A percentile compares a stretch with the other conserved stretches of the same genome.
Conservation (phyloP, 2,888 invertebrate genomes). For the Alviniconcha strummeri region DNA sequence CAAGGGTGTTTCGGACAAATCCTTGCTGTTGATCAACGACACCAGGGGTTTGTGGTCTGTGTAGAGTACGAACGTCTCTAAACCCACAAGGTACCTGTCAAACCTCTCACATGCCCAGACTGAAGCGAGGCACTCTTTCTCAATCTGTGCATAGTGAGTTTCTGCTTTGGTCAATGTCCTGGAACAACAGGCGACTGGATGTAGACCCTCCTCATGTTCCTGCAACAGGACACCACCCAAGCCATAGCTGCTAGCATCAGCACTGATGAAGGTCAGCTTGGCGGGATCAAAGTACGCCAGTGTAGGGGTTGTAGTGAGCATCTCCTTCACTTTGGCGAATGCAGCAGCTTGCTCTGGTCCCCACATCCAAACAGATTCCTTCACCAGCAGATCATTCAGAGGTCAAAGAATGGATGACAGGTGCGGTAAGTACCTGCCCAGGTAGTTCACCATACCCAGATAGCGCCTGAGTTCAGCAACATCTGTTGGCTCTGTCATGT, state of each 20-base stretch:
- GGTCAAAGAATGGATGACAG: conserved; percentile 8
- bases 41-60: conserved; percentile 30
- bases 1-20: background rate
- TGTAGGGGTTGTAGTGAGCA: background rate
- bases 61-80: background rate
- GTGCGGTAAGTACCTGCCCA: background rate
- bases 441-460: conserved; percentile 19
- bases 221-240: background rate
- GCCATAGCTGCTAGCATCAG: background rate
- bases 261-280: background rate
- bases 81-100: background rate
- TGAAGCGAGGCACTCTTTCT: background rate
- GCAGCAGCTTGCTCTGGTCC: conserved; percentile 2
- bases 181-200: conserved; percentile 11
- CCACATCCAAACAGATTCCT: conserved; percentile 15
- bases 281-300: conserved; percentile 7
- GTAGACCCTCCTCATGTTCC: background rate
- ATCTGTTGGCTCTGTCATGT: conserved; percentile 4
- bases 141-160: background rate
- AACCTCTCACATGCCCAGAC: conserved; percentile 20
- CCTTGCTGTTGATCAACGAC: conserved; percentile 2
- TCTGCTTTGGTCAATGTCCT: background rate
- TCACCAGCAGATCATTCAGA: conserved; percentile 1
- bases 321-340: background rate
- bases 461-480: background rate